These are phyloP conservation scores for Nyctalus aviator DNA, from an alignment of 2,797 vertebrate genomes.

Conservation along the genomic window DNA sequence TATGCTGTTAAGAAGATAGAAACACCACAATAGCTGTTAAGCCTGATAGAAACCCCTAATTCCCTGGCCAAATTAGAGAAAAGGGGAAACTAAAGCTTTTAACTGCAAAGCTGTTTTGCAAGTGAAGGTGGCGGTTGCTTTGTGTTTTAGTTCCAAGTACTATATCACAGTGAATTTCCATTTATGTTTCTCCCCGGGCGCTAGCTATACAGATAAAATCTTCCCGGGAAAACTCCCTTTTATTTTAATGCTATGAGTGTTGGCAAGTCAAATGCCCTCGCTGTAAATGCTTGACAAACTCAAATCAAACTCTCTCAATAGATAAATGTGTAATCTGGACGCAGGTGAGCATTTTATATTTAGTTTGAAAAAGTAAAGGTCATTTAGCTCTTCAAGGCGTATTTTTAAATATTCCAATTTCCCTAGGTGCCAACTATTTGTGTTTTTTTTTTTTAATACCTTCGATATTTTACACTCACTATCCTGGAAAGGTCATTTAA, in stretches of 20 bases:
- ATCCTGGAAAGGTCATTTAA: slow-evolving; percentile 82
- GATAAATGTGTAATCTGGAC: slow-evolving; percentile 52
- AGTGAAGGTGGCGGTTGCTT: not conserved
- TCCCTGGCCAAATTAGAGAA: not conserved
- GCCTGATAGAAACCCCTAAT: not conserved
- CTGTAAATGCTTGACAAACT: slow-evolving; percentile 39
- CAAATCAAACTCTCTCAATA: not conserved
- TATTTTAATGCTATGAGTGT: slow-evolving; percentile 62
- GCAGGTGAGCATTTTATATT: slow-evolving; percentile 80
- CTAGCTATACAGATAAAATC: slow-evolving; percentile 33
- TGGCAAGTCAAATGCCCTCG: slow-evolving; percentile 38
- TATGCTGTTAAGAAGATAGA: not conserved
- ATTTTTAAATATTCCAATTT: slow-evolving; percentile 82
- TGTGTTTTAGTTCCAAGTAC: slow-evolving; percentile 9
- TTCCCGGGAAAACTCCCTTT: slow-evolving; percentile 14
- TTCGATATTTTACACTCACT: slow-evolving; percentile 75
- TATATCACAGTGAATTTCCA: slow-evolving; percentile 38
- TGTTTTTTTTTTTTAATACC: slow-evolving; percentile 68
- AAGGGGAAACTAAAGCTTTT: not conserved
- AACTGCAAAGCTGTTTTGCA: not conserved
- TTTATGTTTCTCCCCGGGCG: not conserved
- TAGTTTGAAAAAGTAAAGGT: slow-evolving; percentile 82
- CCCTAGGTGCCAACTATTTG: slow-evolving; percentile 76
- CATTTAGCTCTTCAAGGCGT: slow-evolving; percentile 79
- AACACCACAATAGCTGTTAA: not conserved